Conservation (phyloP, 1,140 invertebrate genomes). For the Spodoptera litura region DNA sequence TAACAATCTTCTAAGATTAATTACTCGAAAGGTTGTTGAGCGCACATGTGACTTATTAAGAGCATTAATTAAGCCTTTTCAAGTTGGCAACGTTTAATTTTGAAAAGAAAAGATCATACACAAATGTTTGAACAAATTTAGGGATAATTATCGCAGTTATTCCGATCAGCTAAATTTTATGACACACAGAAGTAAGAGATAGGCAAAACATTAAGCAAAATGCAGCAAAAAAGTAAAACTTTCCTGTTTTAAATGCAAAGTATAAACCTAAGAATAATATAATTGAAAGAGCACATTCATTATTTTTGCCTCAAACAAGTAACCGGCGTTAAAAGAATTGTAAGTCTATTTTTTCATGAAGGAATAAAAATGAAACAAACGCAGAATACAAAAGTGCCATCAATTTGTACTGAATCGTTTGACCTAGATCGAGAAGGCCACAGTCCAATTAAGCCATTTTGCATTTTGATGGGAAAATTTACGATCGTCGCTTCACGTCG, state of each 20-base stretch:
- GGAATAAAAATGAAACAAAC: slow-evolving; percentile 61
- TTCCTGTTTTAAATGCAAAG: slow-evolving; percentile 10
- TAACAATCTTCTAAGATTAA: slow-evolving; percentile 35
- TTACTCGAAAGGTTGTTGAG: slow-evolving; percentile 10
- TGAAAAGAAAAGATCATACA: background rate
- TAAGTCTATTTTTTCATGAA: slow-evolving; percentile 29
- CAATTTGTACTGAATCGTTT: slow-evolving; percentile 83
- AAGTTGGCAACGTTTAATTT: slow-evolving; percentile 12
- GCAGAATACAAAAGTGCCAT: slow-evolving; percentile 72
- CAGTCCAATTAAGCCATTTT: slow-evolving; percentile 85
- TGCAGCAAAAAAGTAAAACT: background rate
- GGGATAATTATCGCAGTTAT: no score
- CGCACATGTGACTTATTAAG: slow-evolving; percentile 31
- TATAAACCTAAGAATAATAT: slow-evolving; percentile 1
- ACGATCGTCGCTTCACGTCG: slow-evolving; percentile 76
- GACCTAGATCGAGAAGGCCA: slow-evolving; percentile 81
- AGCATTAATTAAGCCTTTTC: slow-evolving; percentile 38
- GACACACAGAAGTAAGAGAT: no score
- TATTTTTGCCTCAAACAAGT: slow-evolving; percentile 28
- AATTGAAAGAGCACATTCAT: slow-evolving; percentile 23
- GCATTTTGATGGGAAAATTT: slow-evolving; percentile 85
- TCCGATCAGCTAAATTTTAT: no score
- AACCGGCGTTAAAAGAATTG: slow-evolving; percentile 17
- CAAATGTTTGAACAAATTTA: background rate
- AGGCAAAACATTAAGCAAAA: background rate